Evolutionary conservation across 2,888 invertebrate genomes (phyloP).

Genomic region (Lasioglossum pauxillum): DNA sequence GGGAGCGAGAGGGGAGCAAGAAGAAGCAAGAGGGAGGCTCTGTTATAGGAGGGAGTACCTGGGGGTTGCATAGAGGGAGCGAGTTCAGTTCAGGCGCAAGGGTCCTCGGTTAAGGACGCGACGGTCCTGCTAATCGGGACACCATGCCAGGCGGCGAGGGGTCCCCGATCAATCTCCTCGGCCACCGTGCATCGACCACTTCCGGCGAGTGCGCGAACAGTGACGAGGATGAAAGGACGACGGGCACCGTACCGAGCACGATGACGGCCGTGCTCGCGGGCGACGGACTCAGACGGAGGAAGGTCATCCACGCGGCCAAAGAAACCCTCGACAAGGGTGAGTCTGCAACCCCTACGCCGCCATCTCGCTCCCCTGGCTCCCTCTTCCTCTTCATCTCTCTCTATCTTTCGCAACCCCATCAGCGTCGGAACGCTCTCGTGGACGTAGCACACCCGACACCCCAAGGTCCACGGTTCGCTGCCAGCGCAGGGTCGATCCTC

Average conservation of each 20-base stretch:
- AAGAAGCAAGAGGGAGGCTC: background rate
- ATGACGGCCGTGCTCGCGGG: constrained; percentile 75
- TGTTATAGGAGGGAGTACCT: background rate
- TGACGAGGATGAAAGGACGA: constrained; percentile 71
- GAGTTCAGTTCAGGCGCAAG: constrained; percentile 80
- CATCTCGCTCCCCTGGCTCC: background rate
- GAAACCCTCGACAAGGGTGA: constrained; percentile 87
- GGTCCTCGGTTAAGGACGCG: constrained; percentile 80
- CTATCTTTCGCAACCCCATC: background rate
- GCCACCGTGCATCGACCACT: constrained; percentile 62
- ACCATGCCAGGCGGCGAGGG: constrained; percentile 84
- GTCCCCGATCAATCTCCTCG: constrained; percentile 80
- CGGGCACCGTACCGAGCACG: constrained; percentile 69
- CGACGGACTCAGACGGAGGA: constrained; percentile 85
- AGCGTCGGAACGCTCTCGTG: background rate
- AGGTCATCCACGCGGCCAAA: constrained; percentile 86
- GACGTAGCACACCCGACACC: background rate
- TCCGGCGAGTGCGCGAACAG: constrained; percentile 70
- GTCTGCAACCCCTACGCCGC: constrained; percentile 49
- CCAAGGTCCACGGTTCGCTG: background rate
- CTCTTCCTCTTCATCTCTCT: background rate
- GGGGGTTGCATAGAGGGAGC: constrained; percentile 53
- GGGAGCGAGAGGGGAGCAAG: background rate
- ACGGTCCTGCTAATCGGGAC: constrained; percentile 77
- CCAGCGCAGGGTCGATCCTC: background rate